These are phyloP conservation scores for Gortyna flavago DNA, from an alignment of 2,888 invertebrate species.

Conservation along the genomic window DNA sequence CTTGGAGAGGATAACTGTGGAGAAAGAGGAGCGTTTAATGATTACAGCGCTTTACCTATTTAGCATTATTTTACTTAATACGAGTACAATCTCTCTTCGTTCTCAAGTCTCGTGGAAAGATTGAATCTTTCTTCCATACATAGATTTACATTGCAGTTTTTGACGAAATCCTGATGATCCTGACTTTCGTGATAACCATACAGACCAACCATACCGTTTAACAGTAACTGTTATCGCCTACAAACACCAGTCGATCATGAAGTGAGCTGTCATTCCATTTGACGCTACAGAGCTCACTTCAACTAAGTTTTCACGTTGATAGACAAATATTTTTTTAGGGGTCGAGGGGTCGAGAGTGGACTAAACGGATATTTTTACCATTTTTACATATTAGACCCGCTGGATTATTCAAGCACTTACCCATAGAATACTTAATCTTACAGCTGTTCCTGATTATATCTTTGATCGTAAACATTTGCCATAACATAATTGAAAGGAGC, in stretches of 20 bases:
- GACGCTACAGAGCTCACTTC: not conserved
- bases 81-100: not conserved
- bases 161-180: not conserved
- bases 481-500: not conserved
- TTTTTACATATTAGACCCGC: not conserved
- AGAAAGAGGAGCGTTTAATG: conserved; percentile 1
- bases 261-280: not conserved
- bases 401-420: not conserved
- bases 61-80: not conserved
- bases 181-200: not conserved
- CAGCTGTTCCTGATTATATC: not conserved
- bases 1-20: not conserved
- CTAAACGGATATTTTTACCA: no score
- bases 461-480: not conserved
- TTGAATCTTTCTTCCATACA: no score
- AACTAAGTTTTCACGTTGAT: not conserved
- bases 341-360: no score
- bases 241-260: not conserved
- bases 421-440: not conserved
- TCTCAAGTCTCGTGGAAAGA: not conserved
- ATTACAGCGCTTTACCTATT: not conserved
- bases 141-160: not conserved
- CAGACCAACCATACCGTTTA: not conserved
- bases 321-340: no score
- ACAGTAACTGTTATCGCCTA: not conserved